Evolutionary conservation across 2,113 vertebrate species (phyloP), one percentile per base, ranked within the genome.

Genomic region (Aplodontia rufa): DNA sequence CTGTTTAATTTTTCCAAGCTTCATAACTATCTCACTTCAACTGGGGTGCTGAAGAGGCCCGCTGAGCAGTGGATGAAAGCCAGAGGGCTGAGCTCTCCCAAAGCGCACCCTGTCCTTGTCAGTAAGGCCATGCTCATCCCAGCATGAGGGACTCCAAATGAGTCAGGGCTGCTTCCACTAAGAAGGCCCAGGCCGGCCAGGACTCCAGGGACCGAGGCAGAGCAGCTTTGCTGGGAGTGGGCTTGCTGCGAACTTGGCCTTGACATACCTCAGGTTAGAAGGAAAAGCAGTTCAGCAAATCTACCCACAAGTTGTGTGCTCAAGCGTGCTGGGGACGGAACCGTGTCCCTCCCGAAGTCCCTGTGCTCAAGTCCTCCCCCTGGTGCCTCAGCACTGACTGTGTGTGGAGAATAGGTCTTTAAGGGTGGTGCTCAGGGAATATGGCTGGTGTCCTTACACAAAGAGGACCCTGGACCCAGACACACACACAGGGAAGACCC

Each of bases 291-390:
- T n/a, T 66, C 4, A 51, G 58, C 40, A 3, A 51, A 14, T n/a
- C 9, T n/a, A 37, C 45, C 26, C 2, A 0, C 17, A 3, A 19
- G 24, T 8, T 40, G 12, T 37, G 3, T 14, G 1, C n/a, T n/a
- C n/a, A n/a, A n/a, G 0, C 26, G 55, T 16, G 20, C 49, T 26
- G 47, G 60, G 8, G n/a, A 16, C 35, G 68, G n/a, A 37, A 64
- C 2, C 45, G 22, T 58, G 66, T 53, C 12, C 2, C n/a, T 37
- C 37, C 7, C 8, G 1, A 45, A 26, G 22, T 87, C 64, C 32
- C 19, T 49, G 42, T 28, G 10, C 3, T 80, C 32, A 75, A 12
- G 1, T 40, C 42, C 68, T 76, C 40, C 75, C 22, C 62, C 17
- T 22, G 35, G 40, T 16, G 68, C 42, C 20, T 62, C 68, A 85